Percentiles rank a stretch among this genome's conserved stretches.
phyloP scores from a whole-genome alignment of 2,888 invertebrate genomes.

The Andrena fulva region DNA sequence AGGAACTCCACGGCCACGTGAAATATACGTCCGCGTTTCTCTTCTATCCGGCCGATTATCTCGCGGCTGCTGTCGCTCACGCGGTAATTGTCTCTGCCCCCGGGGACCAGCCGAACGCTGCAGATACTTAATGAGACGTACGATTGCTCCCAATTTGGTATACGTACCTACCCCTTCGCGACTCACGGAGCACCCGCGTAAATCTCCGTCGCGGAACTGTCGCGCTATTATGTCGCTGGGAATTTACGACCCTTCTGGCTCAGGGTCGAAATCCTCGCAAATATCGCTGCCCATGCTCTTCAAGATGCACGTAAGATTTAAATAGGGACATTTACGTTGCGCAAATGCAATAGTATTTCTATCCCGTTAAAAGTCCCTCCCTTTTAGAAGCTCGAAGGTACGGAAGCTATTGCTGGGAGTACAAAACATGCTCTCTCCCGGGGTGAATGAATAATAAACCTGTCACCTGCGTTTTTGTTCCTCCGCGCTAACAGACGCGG shows the following conservation, averaged over 20 bases:
- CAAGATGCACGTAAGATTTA: too few relatives aligned
- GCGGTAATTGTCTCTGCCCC: slow-evolving; percentile 68
- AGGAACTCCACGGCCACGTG: slow-evolving; percentile 64
- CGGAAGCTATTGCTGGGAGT: too few relatives aligned
- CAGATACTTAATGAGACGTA: slow-evolving; percentile 71
- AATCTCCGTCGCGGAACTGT: slow-evolving; percentile 63
- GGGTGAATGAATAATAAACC: neutral
- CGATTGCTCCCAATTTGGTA: slow-evolving; percentile 71
- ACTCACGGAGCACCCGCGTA: slow-evolving; percentile 42
- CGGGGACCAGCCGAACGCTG: slow-evolving; percentile 48
- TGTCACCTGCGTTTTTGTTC: neutral
- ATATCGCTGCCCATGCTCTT: too few relatives aligned
- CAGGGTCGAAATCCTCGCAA: neutral
- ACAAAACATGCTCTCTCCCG: too few relatives aligned
- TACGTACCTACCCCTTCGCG: slow-evolving; percentile 45
- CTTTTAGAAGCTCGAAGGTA: too few relatives aligned
- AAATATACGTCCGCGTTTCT: slow-evolving; percentile 68
- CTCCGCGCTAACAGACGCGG: neutral
- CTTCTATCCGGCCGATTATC: slow-evolving; percentile 69
- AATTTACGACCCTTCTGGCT: slow-evolving; percentile 33
- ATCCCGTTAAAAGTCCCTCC: too few relatives aligned
- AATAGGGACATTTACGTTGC: too few relatives aligned
- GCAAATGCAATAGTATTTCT: too few relatives aligned
- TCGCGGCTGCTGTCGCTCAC: slow-evolving; percentile 65
- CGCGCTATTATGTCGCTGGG: slow-evolving; percentile 56